These are phyloP conservation scores for Carettochelys insculpta DNA, from an alignment of 2,113 vertebrate genomes.

Conservation along the genomic window DNA sequence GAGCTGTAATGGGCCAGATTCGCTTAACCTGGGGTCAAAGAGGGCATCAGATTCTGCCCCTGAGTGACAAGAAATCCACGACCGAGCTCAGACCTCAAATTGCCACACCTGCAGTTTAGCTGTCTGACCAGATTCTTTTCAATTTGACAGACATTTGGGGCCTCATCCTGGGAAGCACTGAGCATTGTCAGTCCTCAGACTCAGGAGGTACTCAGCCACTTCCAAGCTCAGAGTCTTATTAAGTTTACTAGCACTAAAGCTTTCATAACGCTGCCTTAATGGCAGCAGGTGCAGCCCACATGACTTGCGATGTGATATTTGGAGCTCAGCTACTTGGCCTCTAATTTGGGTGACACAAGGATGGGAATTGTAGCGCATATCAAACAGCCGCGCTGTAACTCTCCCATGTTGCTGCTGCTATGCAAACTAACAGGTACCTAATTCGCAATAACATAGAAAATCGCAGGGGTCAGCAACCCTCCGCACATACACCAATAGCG, in stretches of 20 bases:
- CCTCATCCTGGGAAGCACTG: not conserved
- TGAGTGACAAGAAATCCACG: not conserved
- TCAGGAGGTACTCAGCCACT: not conserved
- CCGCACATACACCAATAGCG: no score
- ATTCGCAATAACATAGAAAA: not conserved
- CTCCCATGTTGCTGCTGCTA: not conserved
- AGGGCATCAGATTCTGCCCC: not conserved
- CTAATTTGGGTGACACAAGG: not conserved
- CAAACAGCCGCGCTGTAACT: not conserved
- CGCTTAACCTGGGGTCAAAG: not conserved
- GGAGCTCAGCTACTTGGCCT: not conserved
- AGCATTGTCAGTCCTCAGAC: not conserved
- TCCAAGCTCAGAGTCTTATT: not conserved
- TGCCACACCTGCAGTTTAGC: not conserved
- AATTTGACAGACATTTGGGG: rapidly evolving
- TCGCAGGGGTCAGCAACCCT: no score
- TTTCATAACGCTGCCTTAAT: not conserved
- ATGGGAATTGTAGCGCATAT: not conserved
- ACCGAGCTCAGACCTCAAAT: not conserved
- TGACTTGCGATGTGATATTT: rapidly evolving
- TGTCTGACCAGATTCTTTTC: not conserved
- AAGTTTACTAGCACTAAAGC: not conserved
- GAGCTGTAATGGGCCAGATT: not conserved
- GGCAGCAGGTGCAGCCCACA: not conserved
- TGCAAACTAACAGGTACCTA: not conserved